Conservation (phyloP, 2,888 invertebrate species). For the Ctenicera cuprea region DNA sequence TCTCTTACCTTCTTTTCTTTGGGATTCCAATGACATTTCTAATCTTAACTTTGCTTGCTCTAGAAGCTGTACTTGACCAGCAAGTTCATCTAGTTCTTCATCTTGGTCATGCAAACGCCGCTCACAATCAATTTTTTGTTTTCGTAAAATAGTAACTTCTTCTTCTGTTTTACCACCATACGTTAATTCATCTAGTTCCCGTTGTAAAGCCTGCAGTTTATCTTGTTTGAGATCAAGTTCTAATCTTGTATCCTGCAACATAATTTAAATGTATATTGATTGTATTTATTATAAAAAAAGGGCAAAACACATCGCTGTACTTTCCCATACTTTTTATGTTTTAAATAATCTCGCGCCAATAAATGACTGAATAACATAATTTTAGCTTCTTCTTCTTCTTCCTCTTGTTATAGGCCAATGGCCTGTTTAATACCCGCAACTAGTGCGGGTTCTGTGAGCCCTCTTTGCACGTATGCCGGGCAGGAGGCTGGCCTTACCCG, state of each 20-base stretch:
- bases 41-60: slow-evolving; percentile 95
- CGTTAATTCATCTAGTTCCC: slow-evolving; percentile 91
- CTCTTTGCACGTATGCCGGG: too few species aligned
- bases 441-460: too few species aligned
- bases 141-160: slow-evolving; percentile 87
- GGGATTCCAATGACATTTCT: slow-evolving; percentile 95
- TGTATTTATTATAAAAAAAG: too few species aligned
- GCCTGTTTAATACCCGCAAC: too few species aligned
- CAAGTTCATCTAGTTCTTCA: slow-evolving; percentile 96
- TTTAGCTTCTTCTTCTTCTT: too few species aligned
- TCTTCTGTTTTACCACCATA: slow-evolving; percentile 88
- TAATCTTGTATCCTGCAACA: slow-evolving; percentile 84
- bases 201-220: slow-evolving; percentile 84
- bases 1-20: slow-evolving; percentile 91
- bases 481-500: too few species aligned
- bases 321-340: too few species aligned
- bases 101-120: slow-evolving; percentile 90
- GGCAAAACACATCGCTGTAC: too few species aligned
- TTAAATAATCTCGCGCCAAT: too few species aligned
- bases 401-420: too few species aligned
- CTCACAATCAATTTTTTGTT: slow-evolving; percentile 91
- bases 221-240: slow-evolving; percentile 94
- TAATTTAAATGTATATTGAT: too few species aligned
- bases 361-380: too few species aligned
- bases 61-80: slow-evolving; percentile 85